Evolutionary conservation across 2,113 vertebrate species (phyloP).

Genomic region (Pandion haliaetus): DNA sequence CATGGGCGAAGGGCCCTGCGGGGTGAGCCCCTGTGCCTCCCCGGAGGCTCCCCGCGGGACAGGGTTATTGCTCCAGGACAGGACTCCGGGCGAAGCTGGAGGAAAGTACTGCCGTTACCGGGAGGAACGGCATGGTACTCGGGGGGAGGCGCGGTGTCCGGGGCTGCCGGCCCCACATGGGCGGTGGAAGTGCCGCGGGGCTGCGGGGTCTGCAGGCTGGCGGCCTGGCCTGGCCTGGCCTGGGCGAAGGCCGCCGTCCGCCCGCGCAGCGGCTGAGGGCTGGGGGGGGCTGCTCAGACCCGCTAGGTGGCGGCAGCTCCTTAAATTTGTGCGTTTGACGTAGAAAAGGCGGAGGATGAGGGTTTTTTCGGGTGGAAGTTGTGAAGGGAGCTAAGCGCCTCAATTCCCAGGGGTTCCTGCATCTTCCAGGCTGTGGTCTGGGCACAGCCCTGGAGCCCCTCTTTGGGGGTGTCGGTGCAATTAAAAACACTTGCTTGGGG

Average conservation of each 20-base stretch:
- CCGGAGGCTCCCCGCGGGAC: rapidly evolving
- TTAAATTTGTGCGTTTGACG: not conserved
- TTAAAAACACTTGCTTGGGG: rapidly evolving
- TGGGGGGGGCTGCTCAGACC: rapidly evolving
- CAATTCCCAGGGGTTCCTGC: rapidly evolving
- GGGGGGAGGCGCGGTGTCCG: rapidly evolving
- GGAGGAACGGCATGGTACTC: not conserved
- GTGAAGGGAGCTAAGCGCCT: rapidly evolving
- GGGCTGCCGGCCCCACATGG: not conserved
- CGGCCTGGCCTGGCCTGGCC: not conserved
- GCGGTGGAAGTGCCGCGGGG: not conserved
- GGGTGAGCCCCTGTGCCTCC: rapidly evolving
- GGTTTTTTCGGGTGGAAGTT: rapidly evolving
- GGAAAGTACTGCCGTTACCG: rapidly evolving
- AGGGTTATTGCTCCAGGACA: rapidly evolving
- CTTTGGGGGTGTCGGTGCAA: rapidly evolving
- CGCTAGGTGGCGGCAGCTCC: slow-evolving; percentile 62
- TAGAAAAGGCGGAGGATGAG: no score
- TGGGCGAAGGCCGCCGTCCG: not conserved
- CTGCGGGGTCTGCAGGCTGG: no score
- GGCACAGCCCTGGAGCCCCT: no score
- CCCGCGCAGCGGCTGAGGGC: not conserved
- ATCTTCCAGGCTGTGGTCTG: rapidly evolving
- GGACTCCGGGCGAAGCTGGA: not conserved
- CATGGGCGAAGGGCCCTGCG: rapidly evolving